A percentile compares a stretch with the other conserved stretches of the same genome.
Conservation (phyloP, 2,113 vertebrate species). For the Raphicerus campestris region DNA sequence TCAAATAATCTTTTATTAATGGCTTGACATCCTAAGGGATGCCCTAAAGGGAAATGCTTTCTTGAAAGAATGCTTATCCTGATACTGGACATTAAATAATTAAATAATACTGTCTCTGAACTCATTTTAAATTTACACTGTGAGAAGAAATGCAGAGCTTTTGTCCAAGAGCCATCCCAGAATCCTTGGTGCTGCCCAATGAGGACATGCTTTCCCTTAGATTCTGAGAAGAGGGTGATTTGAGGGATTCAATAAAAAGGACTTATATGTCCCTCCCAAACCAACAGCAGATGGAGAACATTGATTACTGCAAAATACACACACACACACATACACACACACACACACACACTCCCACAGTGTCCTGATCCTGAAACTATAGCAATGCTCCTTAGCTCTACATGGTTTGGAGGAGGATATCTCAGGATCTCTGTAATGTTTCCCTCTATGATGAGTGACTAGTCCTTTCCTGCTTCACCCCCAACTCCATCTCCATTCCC, state of each 20-base stretch:
- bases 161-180: neutral
- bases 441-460: neutral
- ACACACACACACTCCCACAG: neutral
- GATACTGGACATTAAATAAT: neutral
- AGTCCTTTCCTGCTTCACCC: neutral
- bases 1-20: neutral
- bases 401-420: neutral
- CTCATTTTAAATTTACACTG: neutral
- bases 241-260: neutral
- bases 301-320: neutral
- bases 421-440: neutral
- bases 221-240: neutral
- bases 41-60: neutral
- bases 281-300: neutral
- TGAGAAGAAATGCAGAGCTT: neutral
- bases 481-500: neutral
- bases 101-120: neutral
- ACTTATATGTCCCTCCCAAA: neutral
- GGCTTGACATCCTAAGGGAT: neutral
- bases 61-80: neutral
- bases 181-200: neutral
- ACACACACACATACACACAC: neutral
- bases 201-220: neutral
- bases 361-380: neutral
- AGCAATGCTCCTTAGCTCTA: neutral